Conservation (phyloP, 2,797 vertebrate species). For the Sparus aurata region DNA sequence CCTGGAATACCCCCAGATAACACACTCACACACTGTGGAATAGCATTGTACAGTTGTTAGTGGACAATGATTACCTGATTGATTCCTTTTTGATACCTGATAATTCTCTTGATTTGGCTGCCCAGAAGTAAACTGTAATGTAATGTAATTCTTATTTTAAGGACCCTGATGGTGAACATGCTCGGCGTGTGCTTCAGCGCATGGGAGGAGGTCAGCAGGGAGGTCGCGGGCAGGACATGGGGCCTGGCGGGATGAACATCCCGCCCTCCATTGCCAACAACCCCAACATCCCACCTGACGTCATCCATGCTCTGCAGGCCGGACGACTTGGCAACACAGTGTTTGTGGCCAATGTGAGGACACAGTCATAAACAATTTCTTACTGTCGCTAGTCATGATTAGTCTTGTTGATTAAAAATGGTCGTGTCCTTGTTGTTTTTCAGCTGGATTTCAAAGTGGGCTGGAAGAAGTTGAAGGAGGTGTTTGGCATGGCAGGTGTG, state of each 20-base stretch:
- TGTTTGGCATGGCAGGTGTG: conserved; percentile 95
- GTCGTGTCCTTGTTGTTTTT: conserved; percentile 35
- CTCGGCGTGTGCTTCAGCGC: conserved; percentile 93
- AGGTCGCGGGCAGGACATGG: conserved; percentile 91
- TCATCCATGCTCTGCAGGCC: conserved; percentile 94
- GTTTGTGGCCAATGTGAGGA: conserved; percentile 97
- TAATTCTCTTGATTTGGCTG: neutral
- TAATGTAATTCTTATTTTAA: conserved; percentile 68
- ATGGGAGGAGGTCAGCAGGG: conserved; percentile 89
- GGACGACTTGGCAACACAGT: conserved; percentile 95
- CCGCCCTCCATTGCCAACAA: conserved; percentile 97
- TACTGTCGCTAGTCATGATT: neutral
- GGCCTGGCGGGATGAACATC: conserved; percentile 91
- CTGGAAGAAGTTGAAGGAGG: conserved; percentile 99
- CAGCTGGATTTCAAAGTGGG: conserved; percentile 99
- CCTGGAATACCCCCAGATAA: neutral
- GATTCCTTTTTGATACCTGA: neutral
- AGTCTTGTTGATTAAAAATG: neutral
- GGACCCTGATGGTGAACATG: conserved; percentile 98
- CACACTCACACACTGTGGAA: neutral
- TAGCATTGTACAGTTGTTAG: neutral
- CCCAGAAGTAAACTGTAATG: neutral
- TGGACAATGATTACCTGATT: neutral
- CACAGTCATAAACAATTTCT: neutral
- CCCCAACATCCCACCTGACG: conserved; percentile 96